Evolutionary conservation across 2,113 vertebrate genomes (phyloP), one percentile per base, ranked within the genome.

Genomic region (Plestiodon gilberti): DNA sequence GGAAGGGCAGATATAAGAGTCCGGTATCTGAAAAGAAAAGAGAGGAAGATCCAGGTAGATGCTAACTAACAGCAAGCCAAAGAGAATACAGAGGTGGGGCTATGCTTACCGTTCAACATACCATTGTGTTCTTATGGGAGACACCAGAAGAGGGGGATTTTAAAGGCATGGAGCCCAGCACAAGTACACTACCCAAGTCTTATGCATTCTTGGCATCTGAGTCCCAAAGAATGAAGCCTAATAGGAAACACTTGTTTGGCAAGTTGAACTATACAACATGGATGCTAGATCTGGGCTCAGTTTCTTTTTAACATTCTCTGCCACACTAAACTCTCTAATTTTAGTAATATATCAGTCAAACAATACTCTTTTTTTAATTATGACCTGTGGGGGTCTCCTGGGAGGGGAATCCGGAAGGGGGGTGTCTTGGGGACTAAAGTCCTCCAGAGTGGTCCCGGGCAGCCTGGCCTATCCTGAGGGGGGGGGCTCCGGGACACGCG

Each of bases 261-360:
- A n/a, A 25, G 17, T 28, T 40, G 28, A 43, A 40, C 30, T 57
- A 25, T 59, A 25, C 33, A 38, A 23, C 48, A 52, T 28, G 83
- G 6, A 14, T 77, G 3, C 35, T 52, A n/a, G 40, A 18, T 35
- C 23, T 52, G 62, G 13, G 40, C 62, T 65, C 62, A 35, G 6
- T 73, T 52, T 78, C 40, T 85, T 57, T 69, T 85, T 30, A 77
- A 55, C 22, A 28, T 69, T 67, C 3, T 55, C 6, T 55, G 48
- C 4, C 15, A 35, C 30, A 77, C 61, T 67, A 67, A 75, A 62
- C 48, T 28, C 43, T 78, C 59, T 84, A 8, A n/a, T 52, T n/a
- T 84, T 64, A 62, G 28, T 57, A 77, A 64, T 48, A 84, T 76
- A 57, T 77, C 62, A 85, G 15, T 78, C 83, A 52, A 55, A 38